Evolutionary conservation across 2,797 vertebrate species (phyloP).

Genomic region (Octomys mimax): DNA sequence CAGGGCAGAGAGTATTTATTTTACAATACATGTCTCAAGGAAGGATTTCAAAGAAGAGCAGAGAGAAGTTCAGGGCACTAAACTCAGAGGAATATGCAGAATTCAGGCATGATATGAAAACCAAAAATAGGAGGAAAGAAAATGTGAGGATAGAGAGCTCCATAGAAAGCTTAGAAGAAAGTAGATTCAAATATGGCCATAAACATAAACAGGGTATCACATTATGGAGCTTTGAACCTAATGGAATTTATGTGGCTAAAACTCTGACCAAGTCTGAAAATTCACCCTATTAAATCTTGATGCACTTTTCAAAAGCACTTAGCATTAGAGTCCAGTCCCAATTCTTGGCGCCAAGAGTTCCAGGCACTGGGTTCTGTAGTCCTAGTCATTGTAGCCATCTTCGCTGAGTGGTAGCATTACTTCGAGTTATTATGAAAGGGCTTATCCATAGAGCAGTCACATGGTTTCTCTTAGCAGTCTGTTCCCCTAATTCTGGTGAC

Average conservation of each 20-base stretch:
- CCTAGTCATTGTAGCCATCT: constrained; percentile 74
- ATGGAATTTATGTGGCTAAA: constrained; percentile 84
- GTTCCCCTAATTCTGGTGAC: constrained; percentile 28
- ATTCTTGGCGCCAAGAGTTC: constrained; percentile 74
- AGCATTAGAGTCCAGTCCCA: constrained; percentile 78
- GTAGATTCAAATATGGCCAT: constrained; percentile 33
- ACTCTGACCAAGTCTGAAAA: constrained; percentile 82
- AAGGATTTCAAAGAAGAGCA: constrained; percentile 41
- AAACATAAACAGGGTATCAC: constrained; percentile 49
- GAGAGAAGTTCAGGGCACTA: neutral
- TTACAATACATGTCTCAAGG: constrained; percentile 44
- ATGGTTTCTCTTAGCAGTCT: constrained; percentile 28
- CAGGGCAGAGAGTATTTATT: constrained; percentile 21
- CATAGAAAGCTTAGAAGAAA: constrained; percentile 16
- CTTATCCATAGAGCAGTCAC: neutral
- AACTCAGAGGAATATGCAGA: constrained; percentile 9
- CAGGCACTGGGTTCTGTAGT: constrained; percentile 75
- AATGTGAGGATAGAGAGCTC: constrained; percentile 35
- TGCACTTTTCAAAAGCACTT: constrained; percentile 85
- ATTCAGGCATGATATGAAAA: neutral
- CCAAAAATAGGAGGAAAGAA: constrained; percentile 22
- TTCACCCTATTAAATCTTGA: constrained; percentile 83
- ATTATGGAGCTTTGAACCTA: constrained; percentile 77
- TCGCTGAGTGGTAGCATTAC: neutral
- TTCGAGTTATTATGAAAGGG: constrained; percentile 36